Percentiles rank a stretch among this genome's conserved stretches.
These are phyloP conservation scores for Myopa testacea DNA, from an alignment of 2,888 invertebrate genomes.

Conservation along the genomic window DNA sequence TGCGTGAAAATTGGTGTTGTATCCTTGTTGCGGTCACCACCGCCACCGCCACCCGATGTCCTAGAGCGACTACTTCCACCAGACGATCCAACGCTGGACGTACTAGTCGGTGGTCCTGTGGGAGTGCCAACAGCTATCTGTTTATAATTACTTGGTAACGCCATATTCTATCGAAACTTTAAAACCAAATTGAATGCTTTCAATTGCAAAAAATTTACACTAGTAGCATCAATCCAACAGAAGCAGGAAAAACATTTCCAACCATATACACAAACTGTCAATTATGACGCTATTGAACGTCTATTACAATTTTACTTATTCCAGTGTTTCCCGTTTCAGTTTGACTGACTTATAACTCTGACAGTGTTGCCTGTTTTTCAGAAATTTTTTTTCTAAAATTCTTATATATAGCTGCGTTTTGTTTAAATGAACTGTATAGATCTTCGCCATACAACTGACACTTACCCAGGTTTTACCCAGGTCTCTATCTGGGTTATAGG, in stretches of 20 bases:
- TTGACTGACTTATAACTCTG: too few relatives aligned
- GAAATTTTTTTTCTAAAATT: too few relatives aligned
- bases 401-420: too few relatives aligned
- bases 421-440: too few relatives aligned
- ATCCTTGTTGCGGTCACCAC: conserved; percentile 71
- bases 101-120: conserved; percentile 55
- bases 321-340: too few relatives aligned
- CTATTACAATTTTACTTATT: conserved; percentile 38
- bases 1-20: conserved; percentile 88
- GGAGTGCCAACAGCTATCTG: conserved; percentile 84
- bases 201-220: conserved; percentile 28
- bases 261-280: neutral
- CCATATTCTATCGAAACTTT: conserved; percentile 71
- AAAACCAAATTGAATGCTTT: conserved; percentile 1
- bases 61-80: conserved; percentile 64
- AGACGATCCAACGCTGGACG: conserved; percentile 59
- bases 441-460: too few relatives aligned
- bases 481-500: too few relatives aligned
- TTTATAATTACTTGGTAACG: conserved; percentile 86
- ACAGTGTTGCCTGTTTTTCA: too few relatives aligned
- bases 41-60: conserved; percentile 63
- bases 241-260: conserved; percentile 38
- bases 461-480: too few relatives aligned
- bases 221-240: conserved; percentile 31
- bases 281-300: conserved; percentile 37